Base-by-base conservation (phyloP, 2,113 vertebrate species). In the Periophthalmus modestus region DNA sequence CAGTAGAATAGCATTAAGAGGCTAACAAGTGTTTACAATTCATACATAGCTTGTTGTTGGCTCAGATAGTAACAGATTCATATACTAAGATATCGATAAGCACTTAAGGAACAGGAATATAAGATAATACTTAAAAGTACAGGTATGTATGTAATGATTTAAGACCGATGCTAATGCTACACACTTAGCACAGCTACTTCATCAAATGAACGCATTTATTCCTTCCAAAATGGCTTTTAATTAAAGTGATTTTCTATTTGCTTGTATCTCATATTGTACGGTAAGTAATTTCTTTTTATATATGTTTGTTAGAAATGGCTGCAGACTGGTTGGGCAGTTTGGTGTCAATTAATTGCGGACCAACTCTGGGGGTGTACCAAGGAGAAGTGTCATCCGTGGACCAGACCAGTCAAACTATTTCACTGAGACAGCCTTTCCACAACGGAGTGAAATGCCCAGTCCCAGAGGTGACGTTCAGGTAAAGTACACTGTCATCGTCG, bases 381-480 rank as follows among this genome's bases (percentile, higher is more conserved):
- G 98, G 98, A 75, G 92, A 96, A 55, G 97, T 99, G 28, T 97
- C 95, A 0, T 96, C 95, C 0, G 98, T 99, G 82, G 96, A 99
- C 57, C 97, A 99, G 89, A 82, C 94, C 86, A 96, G 95, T 87
- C 98, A 99, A 91, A 99, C 97, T 73, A 99, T 99, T 78, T 97
- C 98, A 63, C 93, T 99, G 52, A 96, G 92, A 0, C 95, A 96
- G 39, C 98, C 98, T 61, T 99, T 98, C 83, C 97, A 98, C 58
- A 99, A 99, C 82, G 98, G 98, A 18, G 93, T 98, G 70, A 98
- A 96, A 83, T 99, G 97, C 80, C 94, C 98, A 1, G 97, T 99
- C 66, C 96, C 97, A 3, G 98, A 99, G 83, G 97, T 99, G 89
- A 99, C 97, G 19, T 99, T 99, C 93, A 97, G 98, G 98, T 98